Percentiles rank a stretch among this genome's conserved stretches.
These are phyloP conservation scores for Mimas tiliae DNA, from an alignment of 2,888 invertebrate species.

Conservation along the genomic window DNA sequence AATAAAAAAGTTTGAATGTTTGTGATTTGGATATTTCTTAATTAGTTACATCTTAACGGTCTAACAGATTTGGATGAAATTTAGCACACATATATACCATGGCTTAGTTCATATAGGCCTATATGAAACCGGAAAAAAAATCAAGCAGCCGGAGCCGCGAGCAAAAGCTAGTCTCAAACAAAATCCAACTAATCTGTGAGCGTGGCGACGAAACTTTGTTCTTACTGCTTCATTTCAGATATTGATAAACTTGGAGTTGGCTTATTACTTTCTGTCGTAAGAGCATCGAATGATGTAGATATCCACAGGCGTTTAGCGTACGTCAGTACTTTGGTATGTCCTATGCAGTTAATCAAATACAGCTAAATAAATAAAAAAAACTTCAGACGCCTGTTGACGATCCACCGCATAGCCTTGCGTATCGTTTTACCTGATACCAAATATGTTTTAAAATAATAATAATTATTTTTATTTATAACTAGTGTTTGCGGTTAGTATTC, in stretches of 20 bases:
- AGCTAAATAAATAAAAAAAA: constrained; percentile 14
- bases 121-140: no score
- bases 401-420: constrained; percentile 14
- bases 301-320: neutral
- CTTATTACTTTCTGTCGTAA: neutral
- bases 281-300: neutral
- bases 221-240: no score
- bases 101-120: no score
- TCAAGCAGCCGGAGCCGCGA: no score
- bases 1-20: no score
- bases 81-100: no score
- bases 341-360: constrained; percentile 7
- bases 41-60: no score
- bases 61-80: no score
- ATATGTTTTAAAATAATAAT: constrained; percentile 4
- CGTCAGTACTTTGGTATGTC: constrained; percentile 5
- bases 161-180: no score
- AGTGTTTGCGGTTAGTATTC: neutral
- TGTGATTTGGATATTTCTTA: no score
- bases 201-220: no score
- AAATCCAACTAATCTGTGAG: no score
- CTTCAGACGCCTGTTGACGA: constrained; percentile 3
- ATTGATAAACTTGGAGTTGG: neutral
- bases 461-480: constrained; percentile 6
- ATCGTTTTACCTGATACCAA: constrained; percentile 1